Conservation (phyloP, 2,888 invertebrate species). For the Caprella mutica region DNA sequence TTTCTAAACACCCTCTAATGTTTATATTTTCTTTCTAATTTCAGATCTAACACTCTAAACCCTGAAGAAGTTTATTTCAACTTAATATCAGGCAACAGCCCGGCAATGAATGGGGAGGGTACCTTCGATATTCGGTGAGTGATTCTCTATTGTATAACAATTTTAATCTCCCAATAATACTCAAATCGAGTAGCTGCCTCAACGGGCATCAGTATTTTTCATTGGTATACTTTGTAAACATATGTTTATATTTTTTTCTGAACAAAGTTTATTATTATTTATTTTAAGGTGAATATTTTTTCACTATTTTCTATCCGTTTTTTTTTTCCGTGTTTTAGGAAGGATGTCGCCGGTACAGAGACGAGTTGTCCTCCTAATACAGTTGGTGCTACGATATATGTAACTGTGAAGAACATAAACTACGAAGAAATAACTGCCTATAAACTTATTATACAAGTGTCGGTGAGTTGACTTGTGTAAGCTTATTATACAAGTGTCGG, state of each 20-base stretch:
- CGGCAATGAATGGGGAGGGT: constrained; percentile 70
- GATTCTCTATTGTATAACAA: no score
- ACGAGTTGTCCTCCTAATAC: constrained; percentile 48
- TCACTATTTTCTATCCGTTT: not conserved
- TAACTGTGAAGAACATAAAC: constrained; percentile 60
- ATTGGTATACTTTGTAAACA: no score
- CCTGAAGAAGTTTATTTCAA: constrained; percentile 61
- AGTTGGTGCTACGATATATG: constrained; percentile 55
- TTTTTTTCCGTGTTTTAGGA: not conserved
- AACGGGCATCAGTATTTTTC: no score
- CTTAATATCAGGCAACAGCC: constrained; percentile 66
- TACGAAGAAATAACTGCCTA: constrained; percentile 75
- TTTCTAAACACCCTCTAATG: no score
- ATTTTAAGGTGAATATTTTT: no score
- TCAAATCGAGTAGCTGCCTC: no score
- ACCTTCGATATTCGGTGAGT: constrained; percentile 45
- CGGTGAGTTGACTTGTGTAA: constrained; percentile 20
- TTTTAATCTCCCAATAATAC: no score
- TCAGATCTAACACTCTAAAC: constrained; percentile 45
- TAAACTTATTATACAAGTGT: constrained; percentile 58
- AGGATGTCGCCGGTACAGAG: constrained; percentile 1
- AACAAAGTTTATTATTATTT: no score
- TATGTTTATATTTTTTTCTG: no score
- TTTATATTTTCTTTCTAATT: no score
- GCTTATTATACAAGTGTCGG: no score